phyloP scores from a whole-genome alignment of 92 coral and sea anemone genomes.

The Isaurus tuberculatus region DNA sequence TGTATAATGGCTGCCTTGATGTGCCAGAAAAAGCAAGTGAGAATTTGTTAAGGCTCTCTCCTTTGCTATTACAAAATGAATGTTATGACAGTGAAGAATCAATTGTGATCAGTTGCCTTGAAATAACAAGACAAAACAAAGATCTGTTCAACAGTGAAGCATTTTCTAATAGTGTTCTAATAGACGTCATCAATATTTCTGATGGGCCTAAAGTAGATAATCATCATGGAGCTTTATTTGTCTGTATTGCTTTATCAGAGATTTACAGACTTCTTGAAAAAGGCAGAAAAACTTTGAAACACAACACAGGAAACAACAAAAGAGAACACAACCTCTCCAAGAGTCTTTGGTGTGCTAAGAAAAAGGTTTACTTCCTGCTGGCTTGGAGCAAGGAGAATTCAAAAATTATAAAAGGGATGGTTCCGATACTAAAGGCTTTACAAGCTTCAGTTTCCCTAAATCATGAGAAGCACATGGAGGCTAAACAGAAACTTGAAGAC shows the following conservation, averaged over 20 bases:
- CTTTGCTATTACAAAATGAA: conserved; percentile 74
- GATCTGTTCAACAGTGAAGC: conserved; percentile 74
- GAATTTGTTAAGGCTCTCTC: conserved; percentile 71
- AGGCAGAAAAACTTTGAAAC: conserved; percentile 54
- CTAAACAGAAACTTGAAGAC: conserved; percentile 67
- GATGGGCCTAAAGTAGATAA: conserved; percentile 42
- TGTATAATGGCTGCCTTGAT: conserved; percentile 86
- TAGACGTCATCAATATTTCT: conserved; percentile 70
- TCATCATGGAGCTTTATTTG: conserved; percentile 40
- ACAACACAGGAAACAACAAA: conserved; percentile 28
- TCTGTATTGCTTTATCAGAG: conserved; percentile 84
- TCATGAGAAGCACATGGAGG: conserved; percentile 61
- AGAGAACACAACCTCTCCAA: conserved; percentile 57
- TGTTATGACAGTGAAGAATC: conserved; percentile 75
- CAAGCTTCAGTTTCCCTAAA: conserved; percentile 51
- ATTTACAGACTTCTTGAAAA: conserved; percentile 68
- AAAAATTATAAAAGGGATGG: conserved; percentile 58
- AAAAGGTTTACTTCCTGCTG: conserved; percentile 83
- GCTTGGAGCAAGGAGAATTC: conserved; percentile 76
- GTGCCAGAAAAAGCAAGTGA: conserved; percentile 69
- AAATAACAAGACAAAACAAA: conserved; percentile 66
- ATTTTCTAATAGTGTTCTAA: conserved; percentile 70
- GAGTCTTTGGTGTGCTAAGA: conserved; percentile 86
- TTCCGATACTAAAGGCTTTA: conserved; percentile 53
- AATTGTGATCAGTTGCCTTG: conserved; percentile 69